phyloP scores from a whole-genome alignment of 2,113 vertebrate species.

The Mormyrus iriodes region DNA sequence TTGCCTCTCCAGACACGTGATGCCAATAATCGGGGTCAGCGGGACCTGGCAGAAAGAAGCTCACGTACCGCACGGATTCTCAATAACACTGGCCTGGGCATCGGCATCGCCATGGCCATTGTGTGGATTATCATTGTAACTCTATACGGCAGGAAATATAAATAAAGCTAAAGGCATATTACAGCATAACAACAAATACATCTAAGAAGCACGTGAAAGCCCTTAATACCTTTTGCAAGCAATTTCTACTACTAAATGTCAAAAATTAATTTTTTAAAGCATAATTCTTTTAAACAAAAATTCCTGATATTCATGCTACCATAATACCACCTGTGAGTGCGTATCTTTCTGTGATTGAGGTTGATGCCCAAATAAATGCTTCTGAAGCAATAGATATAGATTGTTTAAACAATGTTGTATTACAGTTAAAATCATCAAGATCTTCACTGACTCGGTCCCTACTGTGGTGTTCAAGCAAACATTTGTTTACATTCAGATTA shows the following conservation, averaged over 20 bases:
- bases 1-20: constrained; percentile 14
- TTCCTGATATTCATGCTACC: background rate
- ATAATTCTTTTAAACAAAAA: background rate
- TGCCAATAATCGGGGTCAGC: background rate
- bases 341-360: background rate
- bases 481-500: background rate
- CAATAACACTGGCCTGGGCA: constrained; percentile 28
- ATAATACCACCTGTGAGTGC: background rate
- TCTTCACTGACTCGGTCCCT: background rate
- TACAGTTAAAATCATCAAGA: background rate
- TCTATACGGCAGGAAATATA: background rate
- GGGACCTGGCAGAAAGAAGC: background rate
- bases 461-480: background rate
- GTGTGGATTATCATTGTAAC: constrained; percentile 9
- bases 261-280: background rate
- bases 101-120: constrained; percentile 26
- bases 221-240: background rate
- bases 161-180: background rate
- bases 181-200: background rate
- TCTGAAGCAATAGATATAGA: too few species aligned
- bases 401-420: too few species aligned
- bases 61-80: constrained; percentile 29
- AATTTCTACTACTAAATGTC: background rate
- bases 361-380: background rate
- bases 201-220: background rate